Evolutionary conservation across 1,140 invertebrate species (phyloP).

Genomic region (Drepana arcuata): DNA sequence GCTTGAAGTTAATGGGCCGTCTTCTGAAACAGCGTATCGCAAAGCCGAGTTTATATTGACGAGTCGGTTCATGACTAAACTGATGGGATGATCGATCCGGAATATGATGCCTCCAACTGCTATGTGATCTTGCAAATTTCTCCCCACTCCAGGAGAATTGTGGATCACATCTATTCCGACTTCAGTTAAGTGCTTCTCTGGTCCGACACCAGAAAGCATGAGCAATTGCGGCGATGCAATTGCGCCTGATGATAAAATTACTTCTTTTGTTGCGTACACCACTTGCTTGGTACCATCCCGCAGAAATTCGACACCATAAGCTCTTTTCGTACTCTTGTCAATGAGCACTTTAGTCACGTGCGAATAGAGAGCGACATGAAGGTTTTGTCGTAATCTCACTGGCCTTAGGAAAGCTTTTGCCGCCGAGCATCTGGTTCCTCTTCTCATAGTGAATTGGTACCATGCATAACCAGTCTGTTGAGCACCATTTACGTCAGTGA

Average conservation of each 20-base stretch:
- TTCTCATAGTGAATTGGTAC: slow-evolving; percentile 86
- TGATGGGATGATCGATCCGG: slow-evolving; percentile 84
- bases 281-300: slow-evolving; percentile 76
- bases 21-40: slow-evolving; percentile 82
- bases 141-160: slow-evolving; percentile 83
- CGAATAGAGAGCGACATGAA: slow-evolving; percentile 82
- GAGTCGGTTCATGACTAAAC: slow-evolving; percentile 81
- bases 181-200: slow-evolving; percentile 78
- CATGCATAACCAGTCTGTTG: slow-evolving; percentile 87
- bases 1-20: slow-evolving; percentile 86
- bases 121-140: slow-evolving; percentile 89
- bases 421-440: slow-evolving; percentile 82
- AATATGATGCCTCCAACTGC: slow-evolving; percentile 86
- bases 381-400: slow-evolving; percentile 79
- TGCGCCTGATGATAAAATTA: slow-evolving; percentile 84
- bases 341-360: slow-evolving; percentile 85
- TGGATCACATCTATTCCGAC: slow-evolving; percentile 78
- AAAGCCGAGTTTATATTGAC: slow-evolving; percentile 84
- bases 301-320: slow-evolving; percentile 85
- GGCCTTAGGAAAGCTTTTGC: slow-evolving; percentile 87
- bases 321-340: slow-evolving; percentile 77
- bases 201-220: slow-evolving; percentile 90
- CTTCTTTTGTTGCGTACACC: slow-evolving; percentile 82
- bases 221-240: slow-evolving; percentile 86
- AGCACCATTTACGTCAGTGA: slow-evolving; percentile 83